Conservation (phyloP, 2,113 vertebrate genomes). For the Peromyscus maniculatus region DNA sequence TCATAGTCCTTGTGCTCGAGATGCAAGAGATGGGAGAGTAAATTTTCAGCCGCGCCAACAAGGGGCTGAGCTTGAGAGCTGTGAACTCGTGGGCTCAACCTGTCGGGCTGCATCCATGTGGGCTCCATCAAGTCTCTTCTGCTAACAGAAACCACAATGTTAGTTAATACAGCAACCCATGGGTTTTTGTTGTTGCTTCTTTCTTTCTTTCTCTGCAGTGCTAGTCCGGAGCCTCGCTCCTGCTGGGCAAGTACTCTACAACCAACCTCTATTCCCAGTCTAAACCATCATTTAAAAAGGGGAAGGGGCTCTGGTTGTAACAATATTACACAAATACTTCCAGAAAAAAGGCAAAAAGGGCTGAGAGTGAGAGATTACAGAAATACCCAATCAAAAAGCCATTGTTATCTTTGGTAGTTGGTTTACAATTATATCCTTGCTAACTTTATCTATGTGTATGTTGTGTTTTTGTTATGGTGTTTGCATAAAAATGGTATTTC, state of each 20-base stretch:
- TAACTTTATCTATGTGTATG: slow-evolving; percentile 2
- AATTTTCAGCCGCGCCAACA: slow-evolving; percentile 83
- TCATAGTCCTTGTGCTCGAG: slow-evolving; percentile 90
- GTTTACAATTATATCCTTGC: slow-evolving; percentile 47
- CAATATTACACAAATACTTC: not conserved
- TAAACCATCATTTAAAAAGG: not conserved
- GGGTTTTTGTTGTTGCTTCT: not conserved
- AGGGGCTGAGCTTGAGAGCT: slow-evolving; percentile 77
- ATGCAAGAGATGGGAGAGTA: slow-evolving; percentile 91
- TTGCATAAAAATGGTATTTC: slow-evolving; percentile 58
- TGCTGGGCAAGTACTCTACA: not conserved
- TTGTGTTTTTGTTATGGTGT: not conserved
- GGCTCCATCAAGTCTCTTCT: slow-evolving; percentile 90
- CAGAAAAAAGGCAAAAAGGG: not conserved
- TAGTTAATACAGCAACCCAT: slow-evolving; percentile 32
- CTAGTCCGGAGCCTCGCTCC: not conserved
- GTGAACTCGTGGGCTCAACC: slow-evolving; percentile 85
- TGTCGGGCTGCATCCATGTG: slow-evolving; percentile 89
- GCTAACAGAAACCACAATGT: slow-evolving; percentile 72
- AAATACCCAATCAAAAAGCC: slow-evolving; percentile 35
- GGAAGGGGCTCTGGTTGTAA: not conserved
- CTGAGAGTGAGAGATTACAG: not conserved
- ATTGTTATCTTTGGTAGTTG: slow-evolving; percentile 29
- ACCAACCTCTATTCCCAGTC: not conserved
- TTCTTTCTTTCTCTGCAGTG: too few relatives aligned